A percentile compares a stretch with the other conserved stretches of the same genome.
phyloP scores from a whole-genome alignment of 2,888 invertebrate genomes.

The Catonia carolina region DNA sequence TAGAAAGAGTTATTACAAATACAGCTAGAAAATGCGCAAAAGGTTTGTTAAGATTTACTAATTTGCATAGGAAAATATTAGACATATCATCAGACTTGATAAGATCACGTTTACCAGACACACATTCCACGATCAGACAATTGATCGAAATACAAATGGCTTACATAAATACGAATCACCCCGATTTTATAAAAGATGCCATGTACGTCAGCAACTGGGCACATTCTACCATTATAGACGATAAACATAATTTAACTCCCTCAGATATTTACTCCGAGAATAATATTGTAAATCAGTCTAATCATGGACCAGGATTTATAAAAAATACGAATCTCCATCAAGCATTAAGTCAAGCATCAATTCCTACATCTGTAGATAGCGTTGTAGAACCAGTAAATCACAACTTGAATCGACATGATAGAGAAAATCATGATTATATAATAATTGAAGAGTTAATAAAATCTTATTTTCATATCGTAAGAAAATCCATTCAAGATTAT shows the following conservation, averaged over 20 bases:
- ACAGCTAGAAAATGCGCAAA: background rate
- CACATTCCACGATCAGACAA: background rate
- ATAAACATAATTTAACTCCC: too few relatives aligned
- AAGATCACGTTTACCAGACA: background rate
- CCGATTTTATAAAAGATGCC: background rate
- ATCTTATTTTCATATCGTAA: constrained; percentile 56
- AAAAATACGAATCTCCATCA: too few relatives aligned
- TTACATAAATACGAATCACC: constrained; percentile 9
- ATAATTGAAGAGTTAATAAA: constrained; percentile 49
- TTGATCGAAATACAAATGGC: constrained; percentile 2
- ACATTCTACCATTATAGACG: too few relatives aligned
- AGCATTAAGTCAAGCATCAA: too few relatives aligned
- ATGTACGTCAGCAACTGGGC: too few relatives aligned
- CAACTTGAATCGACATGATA: background rate
- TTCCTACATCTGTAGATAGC: too few relatives aligned
- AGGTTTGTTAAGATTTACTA: background rate
- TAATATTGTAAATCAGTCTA: too few relatives aligned
- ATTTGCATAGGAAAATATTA: background rate
- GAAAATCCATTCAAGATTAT: constrained; percentile 56
- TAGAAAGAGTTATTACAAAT: constrained; percentile 42
- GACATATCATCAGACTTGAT: background rate
- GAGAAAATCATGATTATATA: constrained; percentile 20
- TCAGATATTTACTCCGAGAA: too few relatives aligned
- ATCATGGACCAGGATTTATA: too few relatives aligned
- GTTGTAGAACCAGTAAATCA: too few relatives aligned